Evolutionary conservation across 2,888 invertebrate species (phyloP).

Genomic region (Ernsta delagoae): DNA sequence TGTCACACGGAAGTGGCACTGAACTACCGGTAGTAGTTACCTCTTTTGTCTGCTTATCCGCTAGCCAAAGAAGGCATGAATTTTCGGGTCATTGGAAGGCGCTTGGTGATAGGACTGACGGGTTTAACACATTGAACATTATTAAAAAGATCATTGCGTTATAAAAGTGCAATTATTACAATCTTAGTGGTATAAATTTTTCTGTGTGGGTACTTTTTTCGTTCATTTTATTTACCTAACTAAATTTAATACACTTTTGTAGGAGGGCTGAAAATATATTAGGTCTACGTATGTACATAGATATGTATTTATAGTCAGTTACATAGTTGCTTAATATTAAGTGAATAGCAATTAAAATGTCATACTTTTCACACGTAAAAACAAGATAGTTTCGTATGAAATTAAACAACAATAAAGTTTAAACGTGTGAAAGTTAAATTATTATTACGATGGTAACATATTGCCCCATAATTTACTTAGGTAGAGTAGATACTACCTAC

Average conservation of each 20-base stretch:
- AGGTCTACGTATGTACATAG: neutral
- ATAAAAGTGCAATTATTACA: too few relatives aligned
- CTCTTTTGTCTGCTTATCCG: slow-evolving; percentile 20
- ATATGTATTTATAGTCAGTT: too few relatives aligned
- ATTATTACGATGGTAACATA: neutral
- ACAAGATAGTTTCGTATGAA: neutral
- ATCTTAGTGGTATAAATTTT: too few relatives aligned
- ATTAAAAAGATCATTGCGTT: too few relatives aligned
- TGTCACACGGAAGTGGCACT: too few relatives aligned
- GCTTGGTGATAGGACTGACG: too few relatives aligned
- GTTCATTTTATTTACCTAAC: too few relatives aligned
- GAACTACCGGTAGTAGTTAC: slow-evolving; percentile 17
- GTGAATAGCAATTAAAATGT: neutral
- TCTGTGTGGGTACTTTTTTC: too few relatives aligned
- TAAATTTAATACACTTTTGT: too few relatives aligned
- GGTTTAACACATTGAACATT: too few relatives aligned
- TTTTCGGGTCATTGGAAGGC: slow-evolving; percentile 14
- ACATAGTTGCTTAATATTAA: neutral
- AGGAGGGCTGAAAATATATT: too few relatives aligned
- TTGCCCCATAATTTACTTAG: slow-evolving; percentile 1
- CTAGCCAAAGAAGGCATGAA: neutral
- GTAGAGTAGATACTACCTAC: neutral
- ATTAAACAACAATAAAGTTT: slow-evolving; percentile 5
- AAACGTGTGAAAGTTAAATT: neutral
- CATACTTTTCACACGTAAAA: neutral